Percentiles rank a stretch among this genome's conserved stretches.
These are phyloP conservation scores for Sipha flava DNA, from an alignment of 1,140 invertebrate species.

Conservation along the genomic window DNA sequence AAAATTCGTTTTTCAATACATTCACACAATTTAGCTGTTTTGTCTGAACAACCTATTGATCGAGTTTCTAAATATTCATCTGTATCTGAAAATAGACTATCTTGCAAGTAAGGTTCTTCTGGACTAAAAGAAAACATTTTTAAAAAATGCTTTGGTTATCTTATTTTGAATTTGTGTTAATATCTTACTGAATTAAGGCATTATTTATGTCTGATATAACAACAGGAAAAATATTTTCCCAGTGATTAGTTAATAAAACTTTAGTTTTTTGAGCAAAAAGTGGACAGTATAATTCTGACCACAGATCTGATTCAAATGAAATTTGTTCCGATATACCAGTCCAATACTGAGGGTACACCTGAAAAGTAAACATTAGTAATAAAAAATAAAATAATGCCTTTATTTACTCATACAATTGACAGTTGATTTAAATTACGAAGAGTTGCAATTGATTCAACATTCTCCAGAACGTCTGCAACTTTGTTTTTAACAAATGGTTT, in stretches of 20 bases:
- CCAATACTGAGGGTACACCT: constrained; percentile 21
- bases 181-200: background rate
- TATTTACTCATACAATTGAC: background rate
- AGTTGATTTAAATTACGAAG: constrained; percentile 4
- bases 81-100: constrained; percentile 18
- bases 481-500: constrained; percentile 19
- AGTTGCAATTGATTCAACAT: background rate
- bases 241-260: background rate
- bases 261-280: constrained; percentile 22
- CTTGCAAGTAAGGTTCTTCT: background rate
- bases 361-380: background rate
- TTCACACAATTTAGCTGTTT: background rate
- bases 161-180: background rate
- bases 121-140: background rate
- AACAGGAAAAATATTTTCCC: constrained; percentile 1
- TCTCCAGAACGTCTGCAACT: background rate
- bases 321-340: constrained; percentile 4
- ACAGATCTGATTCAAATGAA: background rate
- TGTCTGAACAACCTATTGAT: constrained; percentile 16
- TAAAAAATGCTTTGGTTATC: background rate
- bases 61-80: constrained; percentile 5
- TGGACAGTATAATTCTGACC: constrained; percentile 26
- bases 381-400: background rate
- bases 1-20: constrained; percentile 12
- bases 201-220: constrained; percentile 2